phyloP scores from a whole-genome alignment of 2,113 vertebrate species.

The Cebus imitator region DNA sequence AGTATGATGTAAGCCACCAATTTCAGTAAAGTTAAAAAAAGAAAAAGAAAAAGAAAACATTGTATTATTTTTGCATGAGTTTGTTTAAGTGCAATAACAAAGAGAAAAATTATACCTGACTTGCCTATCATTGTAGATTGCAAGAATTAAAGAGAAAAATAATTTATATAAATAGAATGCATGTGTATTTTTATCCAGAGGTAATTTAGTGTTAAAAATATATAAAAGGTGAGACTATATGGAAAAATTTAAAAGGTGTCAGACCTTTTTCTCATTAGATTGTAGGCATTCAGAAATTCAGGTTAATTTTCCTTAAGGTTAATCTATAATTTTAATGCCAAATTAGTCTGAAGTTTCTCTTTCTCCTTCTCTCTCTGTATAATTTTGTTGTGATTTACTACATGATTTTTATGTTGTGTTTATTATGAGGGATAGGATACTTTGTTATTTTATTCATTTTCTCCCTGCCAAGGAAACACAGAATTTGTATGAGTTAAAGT shows the following conservation, averaged over 20 bases:
- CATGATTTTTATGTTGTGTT: background rate
- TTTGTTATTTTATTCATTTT: background rate
- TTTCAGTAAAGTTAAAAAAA: conserved; percentile 62
- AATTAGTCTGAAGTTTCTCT: background rate
- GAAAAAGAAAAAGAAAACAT: conserved; percentile 40
- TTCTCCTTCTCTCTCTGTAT: background rate
- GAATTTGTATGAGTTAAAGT: background rate
- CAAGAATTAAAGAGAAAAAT: background rate
- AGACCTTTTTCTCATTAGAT: background rate
- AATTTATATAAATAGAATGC: conserved; percentile 14
- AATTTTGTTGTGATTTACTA: background rate
- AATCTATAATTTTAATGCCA: background rate
- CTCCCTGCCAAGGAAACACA: background rate
- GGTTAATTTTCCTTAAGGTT: background rate
- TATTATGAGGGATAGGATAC: background rate
- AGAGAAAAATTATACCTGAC: conserved; percentile 27
- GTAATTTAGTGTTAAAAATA: conserved; percentile 38
- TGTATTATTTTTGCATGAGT: conserved; percentile 47
- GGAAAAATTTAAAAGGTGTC: background rate
- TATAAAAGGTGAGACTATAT: background rate
- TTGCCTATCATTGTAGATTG: background rate
- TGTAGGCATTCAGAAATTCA: background rate
- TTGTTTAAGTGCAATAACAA: background rate
- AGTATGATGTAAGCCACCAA: conserved; percentile 43
- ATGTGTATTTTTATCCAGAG: conserved; percentile 34